phyloP scores from a whole-genome alignment of 2,113 vertebrate species.

The Herpetotheres cachinnans region DNA sequence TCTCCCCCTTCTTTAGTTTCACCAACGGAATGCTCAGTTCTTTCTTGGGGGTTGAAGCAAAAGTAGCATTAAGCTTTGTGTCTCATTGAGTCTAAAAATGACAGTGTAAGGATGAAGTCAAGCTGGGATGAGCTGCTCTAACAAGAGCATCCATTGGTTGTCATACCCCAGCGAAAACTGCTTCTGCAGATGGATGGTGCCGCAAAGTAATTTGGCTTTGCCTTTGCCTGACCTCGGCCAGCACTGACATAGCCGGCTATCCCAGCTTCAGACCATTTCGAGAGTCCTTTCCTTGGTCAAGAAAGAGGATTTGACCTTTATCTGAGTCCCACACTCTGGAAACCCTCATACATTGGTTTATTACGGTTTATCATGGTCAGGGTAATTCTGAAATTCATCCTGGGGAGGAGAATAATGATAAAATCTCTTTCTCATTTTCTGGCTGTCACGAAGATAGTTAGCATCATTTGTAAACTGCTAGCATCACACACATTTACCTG shows the following conservation, averaged over 20 bases:
- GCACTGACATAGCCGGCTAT: not conserved
- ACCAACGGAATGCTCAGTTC: not conserved
- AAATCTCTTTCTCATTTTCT: not conserved
- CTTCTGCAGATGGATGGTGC: not conserved
- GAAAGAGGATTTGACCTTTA: not conserved
- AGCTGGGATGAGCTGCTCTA: not conserved
- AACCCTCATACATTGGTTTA: not conserved
- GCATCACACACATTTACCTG: not conserved
- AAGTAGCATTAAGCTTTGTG: not conserved
- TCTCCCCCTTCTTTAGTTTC: not conserved
- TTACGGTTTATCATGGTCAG: not conserved
- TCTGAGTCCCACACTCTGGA: not conserved
- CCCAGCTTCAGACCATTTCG: not conserved
- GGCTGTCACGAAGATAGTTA: not conserved
- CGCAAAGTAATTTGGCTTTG: not conserved
- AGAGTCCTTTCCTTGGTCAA: not conserved
- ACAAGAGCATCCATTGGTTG: not conserved
- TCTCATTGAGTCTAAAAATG: not conserved
- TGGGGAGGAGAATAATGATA: not conserved
- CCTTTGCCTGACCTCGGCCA: not conserved
- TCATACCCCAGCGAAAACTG: not conserved
- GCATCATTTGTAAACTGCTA: not conserved
- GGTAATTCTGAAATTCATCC: not conserved
- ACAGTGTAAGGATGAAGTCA: not conserved
- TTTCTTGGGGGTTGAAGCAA: not conserved